Conservation (phyloP, 2,113 vertebrate species). For the Boulengeromyrus knoepffleri region DNA sequence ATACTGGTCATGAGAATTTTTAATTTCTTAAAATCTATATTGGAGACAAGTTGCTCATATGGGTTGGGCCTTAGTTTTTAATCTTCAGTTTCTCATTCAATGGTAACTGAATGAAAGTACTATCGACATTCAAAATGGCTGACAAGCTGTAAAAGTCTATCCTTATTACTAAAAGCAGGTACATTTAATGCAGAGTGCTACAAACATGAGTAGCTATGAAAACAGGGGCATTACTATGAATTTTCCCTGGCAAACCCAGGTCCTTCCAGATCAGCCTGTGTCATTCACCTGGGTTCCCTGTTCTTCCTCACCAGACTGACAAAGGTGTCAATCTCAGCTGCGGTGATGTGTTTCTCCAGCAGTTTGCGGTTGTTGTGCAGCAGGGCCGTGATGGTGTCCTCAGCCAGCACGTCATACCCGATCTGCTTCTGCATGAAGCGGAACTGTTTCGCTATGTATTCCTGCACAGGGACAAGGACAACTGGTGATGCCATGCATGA, state of each 20-base stretch:
- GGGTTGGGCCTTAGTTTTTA: not conserved
- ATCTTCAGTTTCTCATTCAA: not conserved
- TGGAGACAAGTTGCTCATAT: not conserved
- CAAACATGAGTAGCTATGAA: not conserved
- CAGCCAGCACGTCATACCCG: conserved; percentile 94
- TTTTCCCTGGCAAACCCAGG: not conserved
- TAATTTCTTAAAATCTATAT: not conserved
- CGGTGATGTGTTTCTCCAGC: conserved; percentile 95
- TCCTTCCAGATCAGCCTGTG: not conserved
- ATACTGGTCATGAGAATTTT: too few relatives aligned
- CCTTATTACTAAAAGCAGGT: not conserved
- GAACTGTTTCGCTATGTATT: conserved; percentile 98
- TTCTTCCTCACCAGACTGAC: conserved; percentile 98
- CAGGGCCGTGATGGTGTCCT: conserved; percentile 95
- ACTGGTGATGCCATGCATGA: not conserved
- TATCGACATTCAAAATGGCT: not conserved
- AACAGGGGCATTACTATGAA: not conserved
- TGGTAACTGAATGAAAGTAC: not conserved
- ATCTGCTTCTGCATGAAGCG: conserved; percentile 99
- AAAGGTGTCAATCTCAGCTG: conserved; percentile 95
- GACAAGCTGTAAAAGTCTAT: not conserved
- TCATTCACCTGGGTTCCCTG: conserved; percentile 85
- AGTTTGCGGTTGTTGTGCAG: conserved; percentile 97
- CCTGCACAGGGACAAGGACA: conserved; percentile 54
- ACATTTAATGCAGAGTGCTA: not conserved